Conservation (phyloP, 2,888 invertebrate genomes). For the Protodeltote pygarga region DNA sequence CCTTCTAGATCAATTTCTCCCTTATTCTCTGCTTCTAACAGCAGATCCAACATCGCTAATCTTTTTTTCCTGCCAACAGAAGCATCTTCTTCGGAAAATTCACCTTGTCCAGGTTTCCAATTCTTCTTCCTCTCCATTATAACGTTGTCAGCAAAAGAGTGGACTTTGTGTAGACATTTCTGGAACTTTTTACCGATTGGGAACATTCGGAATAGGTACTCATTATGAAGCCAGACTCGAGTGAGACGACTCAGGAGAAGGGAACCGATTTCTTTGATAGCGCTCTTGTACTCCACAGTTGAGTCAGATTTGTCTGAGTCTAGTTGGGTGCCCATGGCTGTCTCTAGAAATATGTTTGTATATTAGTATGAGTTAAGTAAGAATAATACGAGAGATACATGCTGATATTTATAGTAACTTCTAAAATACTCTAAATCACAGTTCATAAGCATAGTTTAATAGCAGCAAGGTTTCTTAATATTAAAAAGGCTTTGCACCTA, state of each 20-base stretch:
- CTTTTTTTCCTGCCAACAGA: slow-evolving; percentile 70
- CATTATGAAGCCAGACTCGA: slow-evolving; percentile 86
- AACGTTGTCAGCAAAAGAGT: slow-evolving; percentile 84
- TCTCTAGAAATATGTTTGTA: slow-evolving; percentile 65
- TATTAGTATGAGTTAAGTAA: neutral
- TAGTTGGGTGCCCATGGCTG: slow-evolving; percentile 88
- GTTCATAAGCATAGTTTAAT: too few species aligned
- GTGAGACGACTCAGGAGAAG: slow-evolving; percentile 62
- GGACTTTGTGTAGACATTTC: slow-evolving; percentile 77
- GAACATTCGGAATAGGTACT: slow-evolving; percentile 80
- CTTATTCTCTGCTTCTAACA: slow-evolving; percentile 87
- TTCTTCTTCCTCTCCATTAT: slow-evolving; percentile 78
- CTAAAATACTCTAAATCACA: too few species aligned
- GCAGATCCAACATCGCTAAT: slow-evolving; percentile 89
- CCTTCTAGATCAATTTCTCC: slow-evolving; percentile 88
- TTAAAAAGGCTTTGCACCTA: too few species aligned
- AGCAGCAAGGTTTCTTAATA: too few species aligned
- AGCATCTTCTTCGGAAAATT: slow-evolving; percentile 19
- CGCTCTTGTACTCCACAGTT: slow-evolving; percentile 80
- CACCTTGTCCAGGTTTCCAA: slow-evolving; percentile 34
- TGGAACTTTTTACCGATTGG: slow-evolving; percentile 79
- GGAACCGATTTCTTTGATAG: slow-evolving; percentile 75
- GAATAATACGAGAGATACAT: too few species aligned
- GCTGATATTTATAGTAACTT: too few species aligned
- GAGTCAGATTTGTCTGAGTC: slow-evolving; percentile 68